phyloP scores from a whole-genome alignment of 2,797 vertebrate species.

The Phrynocephalus guinanensis region DNA sequence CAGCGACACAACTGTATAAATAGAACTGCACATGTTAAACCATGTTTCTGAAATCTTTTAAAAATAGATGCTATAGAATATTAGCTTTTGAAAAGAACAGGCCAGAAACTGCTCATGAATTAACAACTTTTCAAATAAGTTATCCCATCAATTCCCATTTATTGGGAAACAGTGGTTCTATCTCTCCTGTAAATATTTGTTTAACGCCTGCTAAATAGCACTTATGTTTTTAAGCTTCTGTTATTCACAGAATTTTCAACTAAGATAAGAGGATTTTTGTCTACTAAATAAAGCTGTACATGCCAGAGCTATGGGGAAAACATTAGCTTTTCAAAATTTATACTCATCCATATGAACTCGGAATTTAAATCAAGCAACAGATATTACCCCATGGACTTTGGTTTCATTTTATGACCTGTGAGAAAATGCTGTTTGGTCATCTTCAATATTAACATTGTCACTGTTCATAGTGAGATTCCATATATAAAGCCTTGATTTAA shows the following conservation, averaged over 20 bases:
- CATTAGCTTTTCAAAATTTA: slow-evolving; percentile 35
- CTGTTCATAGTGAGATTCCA: slow-evolving; percentile 39
- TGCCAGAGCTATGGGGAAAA: slow-evolving; percentile 27
- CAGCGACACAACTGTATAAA: background rate
- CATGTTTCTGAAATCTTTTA: background rate
- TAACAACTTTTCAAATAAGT: background rate
- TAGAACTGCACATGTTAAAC: background rate
- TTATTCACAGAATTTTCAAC: background rate
- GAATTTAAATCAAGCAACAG: slow-evolving; percentile 40
- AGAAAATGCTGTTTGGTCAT: slow-evolving; percentile 19
- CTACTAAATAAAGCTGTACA: slow-evolving; percentile 3
- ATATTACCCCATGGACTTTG: slow-evolving; percentile 37
- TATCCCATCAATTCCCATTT: background rate
- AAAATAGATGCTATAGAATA: background rate
- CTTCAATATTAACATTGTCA: slow-evolving; percentile 29
- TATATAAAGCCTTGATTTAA: slow-evolving; percentile 17
- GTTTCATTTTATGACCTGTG: slow-evolving; percentile 49
- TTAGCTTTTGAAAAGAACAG: background rate
- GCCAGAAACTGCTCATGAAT: background rate
- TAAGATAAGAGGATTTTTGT: background rate
- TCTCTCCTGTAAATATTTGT: slow-evolving; percentile 18
- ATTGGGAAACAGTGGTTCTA: background rate
- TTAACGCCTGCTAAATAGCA: slow-evolving; percentile 32
- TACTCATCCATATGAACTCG: background rate
- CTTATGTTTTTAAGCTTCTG: slow-evolving; percentile 14